Evolutionary conservation across 2,888 invertebrate species (phyloP), one percentile per base, ranked within the genome.

Genomic region (Galeruca laticollis): DNA sequence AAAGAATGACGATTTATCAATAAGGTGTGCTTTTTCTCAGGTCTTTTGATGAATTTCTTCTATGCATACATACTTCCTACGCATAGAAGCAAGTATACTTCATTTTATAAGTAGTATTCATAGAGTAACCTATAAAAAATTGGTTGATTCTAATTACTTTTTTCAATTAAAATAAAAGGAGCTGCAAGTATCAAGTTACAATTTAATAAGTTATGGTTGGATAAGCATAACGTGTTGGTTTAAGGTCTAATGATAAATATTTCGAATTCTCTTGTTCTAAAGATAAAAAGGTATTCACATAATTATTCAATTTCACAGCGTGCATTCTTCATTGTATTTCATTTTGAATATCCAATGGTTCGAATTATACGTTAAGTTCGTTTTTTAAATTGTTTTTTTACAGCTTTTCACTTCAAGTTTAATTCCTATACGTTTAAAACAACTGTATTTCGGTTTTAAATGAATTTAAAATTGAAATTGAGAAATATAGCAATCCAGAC

Each of bases 261-360:
- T 26, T 26, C 21, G 21, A 54, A 21, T n/a, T 31, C 8, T 20
- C 54, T 54, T 26, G 26, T 54, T 54, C 54, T n/a, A 40, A 40
- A 20, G 6, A 54, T 54, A 54, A 18, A 57, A 18, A 33, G 15
- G 57, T 57, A 57, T 57, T 56, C 33, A 56, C 33, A 56, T 56
- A 56, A 56, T 56, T 57, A 57, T 57, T 33, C 11, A 57, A 35
- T 57, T 35, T 57, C 15, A 33, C 57, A 35, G 57, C 49, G 49
- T 20, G 20, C 49, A 49, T 2, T 49, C 10, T 49, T 40, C 40
- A 13, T 40, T 40, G 11, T 40, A 40, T 40, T 26, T 26, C 26
- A 6, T 26, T 40, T 5, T 13, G 13, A 40, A n/a, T n/a, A n/a
- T 40, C n/a, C 40, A 40, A 6, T 0, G 13, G n/a, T 13, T 40